Evolutionary conservation across 2,888 invertebrate species (phyloP).

Genomic region (Dioctria linearis): DNA sequence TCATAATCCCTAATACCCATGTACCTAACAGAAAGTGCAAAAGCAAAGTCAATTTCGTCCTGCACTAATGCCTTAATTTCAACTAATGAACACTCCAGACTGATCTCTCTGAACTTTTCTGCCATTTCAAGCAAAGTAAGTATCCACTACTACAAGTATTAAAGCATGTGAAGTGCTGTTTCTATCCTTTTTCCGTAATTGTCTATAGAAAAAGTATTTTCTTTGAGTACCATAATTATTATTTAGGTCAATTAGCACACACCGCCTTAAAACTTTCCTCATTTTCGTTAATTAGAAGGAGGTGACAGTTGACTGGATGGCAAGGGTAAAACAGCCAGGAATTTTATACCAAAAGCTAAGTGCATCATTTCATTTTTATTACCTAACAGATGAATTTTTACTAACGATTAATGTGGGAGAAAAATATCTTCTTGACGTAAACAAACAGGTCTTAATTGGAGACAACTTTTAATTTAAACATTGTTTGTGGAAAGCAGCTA

Average conservation of each 20-base stretch:
- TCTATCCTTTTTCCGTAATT: slow-evolving; percentile 6
- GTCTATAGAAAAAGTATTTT: slow-evolving; percentile 19
- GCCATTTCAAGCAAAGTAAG: neutral
- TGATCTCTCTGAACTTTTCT: neutral
- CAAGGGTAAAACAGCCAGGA: slow-evolving; percentile 14
- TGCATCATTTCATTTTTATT: neutral
- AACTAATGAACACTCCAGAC: slow-evolving; percentile 22
- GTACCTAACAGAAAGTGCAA: neutral
- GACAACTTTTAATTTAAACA: too few relatives aligned
- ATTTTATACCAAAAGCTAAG: neutral
- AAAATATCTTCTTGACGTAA: too few relatives aligned
- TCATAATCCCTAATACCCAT: too few relatives aligned
- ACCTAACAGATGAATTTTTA: too few relatives aligned
- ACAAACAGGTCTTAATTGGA: too few relatives aligned
- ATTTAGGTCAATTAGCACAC: slow-evolving; percentile 31
- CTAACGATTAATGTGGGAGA: too few relatives aligned
- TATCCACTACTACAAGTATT: neutral
- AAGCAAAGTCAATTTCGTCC: neutral
- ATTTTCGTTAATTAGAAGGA: slow-evolving; percentile 17
- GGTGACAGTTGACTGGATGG: slow-evolving; percentile 10
- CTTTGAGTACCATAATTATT: slow-evolving; percentile 6
- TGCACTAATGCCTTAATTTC: neutral
- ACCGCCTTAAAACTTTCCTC: neutral
- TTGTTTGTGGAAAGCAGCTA: too few relatives aligned
- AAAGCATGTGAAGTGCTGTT: neutral